Evolutionary conservation across 2,888 invertebrate genomes (phyloP).

Genomic region (Leptogaster cylindrica): DNA sequence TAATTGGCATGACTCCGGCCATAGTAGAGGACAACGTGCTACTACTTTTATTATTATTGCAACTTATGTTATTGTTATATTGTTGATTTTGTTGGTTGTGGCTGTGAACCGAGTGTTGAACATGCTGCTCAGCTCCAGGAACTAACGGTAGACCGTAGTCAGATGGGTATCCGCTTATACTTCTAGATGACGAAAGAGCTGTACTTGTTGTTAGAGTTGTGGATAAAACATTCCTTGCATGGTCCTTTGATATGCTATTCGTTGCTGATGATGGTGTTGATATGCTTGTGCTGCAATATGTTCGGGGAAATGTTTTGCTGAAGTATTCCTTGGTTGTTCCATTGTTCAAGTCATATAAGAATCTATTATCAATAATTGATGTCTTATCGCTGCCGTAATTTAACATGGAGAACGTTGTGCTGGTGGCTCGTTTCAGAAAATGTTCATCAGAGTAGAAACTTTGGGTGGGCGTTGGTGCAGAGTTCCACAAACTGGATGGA

Average conservation of each 20-base stretch:
- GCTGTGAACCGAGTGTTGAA: constrained; percentile 61
- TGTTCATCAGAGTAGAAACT: constrained; percentile 54
- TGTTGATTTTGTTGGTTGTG: constrained; percentile 52
- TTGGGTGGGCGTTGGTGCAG: constrained; percentile 50
- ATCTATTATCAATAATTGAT: constrained; percentile 70
- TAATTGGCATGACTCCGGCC: constrained; percentile 63
- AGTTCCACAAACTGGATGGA: constrained; percentile 80
- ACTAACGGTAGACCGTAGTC: constrained; percentile 80
- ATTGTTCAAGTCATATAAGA: constrained; percentile 59
- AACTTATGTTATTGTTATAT: constrained; percentile 21
- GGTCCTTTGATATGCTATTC: background rate
- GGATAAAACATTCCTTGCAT: constrained; percentile 51
- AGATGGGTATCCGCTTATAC: constrained; percentile 69
- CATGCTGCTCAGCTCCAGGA: constrained; percentile 62
- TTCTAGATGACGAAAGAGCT: constrained; percentile 53
- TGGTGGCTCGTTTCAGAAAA: constrained; percentile 67
- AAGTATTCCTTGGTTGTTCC: constrained; percentile 63
- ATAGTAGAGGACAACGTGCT: constrained; percentile 52
- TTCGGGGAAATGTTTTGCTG: constrained; percentile 69
- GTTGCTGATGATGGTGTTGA: constrained; percentile 53
- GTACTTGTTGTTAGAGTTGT: constrained; percentile 58
- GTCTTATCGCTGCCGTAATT: constrained; percentile 74
- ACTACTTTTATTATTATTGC: constrained; percentile 50
- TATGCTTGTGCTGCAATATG: constrained; percentile 53
- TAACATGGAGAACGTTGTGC: constrained; percentile 67